Evolutionary conservation across 2,113 vertebrate genomes (phyloP).

Genomic region (Xyliphius kryptos): DNA sequence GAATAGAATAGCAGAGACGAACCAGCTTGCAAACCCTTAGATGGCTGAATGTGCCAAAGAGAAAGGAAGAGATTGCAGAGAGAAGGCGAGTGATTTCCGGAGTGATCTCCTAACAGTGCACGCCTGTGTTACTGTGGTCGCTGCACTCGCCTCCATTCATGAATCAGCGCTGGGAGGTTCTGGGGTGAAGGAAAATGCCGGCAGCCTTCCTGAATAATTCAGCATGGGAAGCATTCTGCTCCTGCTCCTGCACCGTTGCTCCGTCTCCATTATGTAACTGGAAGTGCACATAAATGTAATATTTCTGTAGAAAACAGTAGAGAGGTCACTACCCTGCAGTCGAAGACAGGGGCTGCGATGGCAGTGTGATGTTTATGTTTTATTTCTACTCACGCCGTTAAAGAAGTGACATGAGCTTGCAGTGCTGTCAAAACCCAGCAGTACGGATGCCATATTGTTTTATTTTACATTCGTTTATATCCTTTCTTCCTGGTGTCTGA

Average conservation of each 20-base stretch:
- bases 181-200: slow-evolving; percentile 54
- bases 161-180: slow-evolving; percentile 61
- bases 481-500: too few relatives aligned
- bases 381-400: too few relatives aligned
- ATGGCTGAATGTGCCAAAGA: slow-evolving; percentile 16
- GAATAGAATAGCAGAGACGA: neutral
- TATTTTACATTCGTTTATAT: too few relatives aligned
- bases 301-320: slow-evolving; percentile 48
- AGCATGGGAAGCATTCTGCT: slow-evolving; percentile 54
- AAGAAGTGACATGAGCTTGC: too few relatives aligned
- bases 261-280: slow-evolving; percentile 52
- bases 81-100: slow-evolving; percentile 30
- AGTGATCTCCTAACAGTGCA: slow-evolving; percentile 29
- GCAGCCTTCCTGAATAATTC: slow-evolving; percentile 67
- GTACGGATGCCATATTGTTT: too few relatives aligned
- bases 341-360: too few relatives aligned
- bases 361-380: too few relatives aligned
- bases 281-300: slow-evolving; percentile 1
- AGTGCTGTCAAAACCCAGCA: too few relatives aligned
- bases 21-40: slow-evolving; percentile 6
- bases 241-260: slow-evolving; percentile 57
- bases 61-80: slow-evolving; percentile 13
- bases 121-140: slow-evolving; percentile 17
- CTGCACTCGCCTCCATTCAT: slow-evolving; percentile 64
- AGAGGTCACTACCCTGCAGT: slow-evolving; percentile 28